Base-by-base conservation (phyloP, 2,113 vertebrate species). In the Lepus timidus region DNA sequence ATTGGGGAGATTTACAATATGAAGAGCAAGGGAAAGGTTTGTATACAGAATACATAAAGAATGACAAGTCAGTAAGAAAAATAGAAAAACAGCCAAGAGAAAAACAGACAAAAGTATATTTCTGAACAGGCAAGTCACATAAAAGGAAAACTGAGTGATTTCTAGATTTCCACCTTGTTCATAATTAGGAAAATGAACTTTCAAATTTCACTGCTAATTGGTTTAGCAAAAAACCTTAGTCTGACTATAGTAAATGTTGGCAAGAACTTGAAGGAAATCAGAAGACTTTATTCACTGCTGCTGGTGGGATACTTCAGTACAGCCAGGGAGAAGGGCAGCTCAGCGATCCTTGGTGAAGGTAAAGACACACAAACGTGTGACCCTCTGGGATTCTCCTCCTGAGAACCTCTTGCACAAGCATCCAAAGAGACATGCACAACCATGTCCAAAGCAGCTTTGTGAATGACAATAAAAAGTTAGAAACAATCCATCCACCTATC, bases 321-420 rank as follows among this genome's bases (percentile, higher is more conserved):
- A 52, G 33, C 14, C 3, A 25, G 20, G 74, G 62, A 83, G 58
- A 25, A 95, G 49, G 83, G 39, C n/a, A 80, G 71, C 25, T 52
- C 39, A 81, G 31, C 44, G 58, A 88, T 3, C n/a, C 49, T 55
- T 73, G n/a, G 58, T 83, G 67, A 91, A 23, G 55, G 58, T 27
- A 44, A 80, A 85, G 23, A 74, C 5, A 6, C 33, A 11, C 52
- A 84, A 91, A 91, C 49, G 29, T 90, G 75, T 61, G 90, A 93
- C 31, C 81, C 91, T 93, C 85, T 12, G 92, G 75, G n/a, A 79
- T 51, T 75, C 33, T 79, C 23, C 23, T 85, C 36, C 80, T 33
- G 36, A 86, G 4, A 90, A 31, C 25, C 6, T 49, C 23, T 91
- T 80, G 79, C 17, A 51, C 36, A 55, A 71, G 36, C 31, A 27